phyloP scores from a whole-genome alignment of 2,113 vertebrate genomes.

The Turdus rufiventris region DNA sequence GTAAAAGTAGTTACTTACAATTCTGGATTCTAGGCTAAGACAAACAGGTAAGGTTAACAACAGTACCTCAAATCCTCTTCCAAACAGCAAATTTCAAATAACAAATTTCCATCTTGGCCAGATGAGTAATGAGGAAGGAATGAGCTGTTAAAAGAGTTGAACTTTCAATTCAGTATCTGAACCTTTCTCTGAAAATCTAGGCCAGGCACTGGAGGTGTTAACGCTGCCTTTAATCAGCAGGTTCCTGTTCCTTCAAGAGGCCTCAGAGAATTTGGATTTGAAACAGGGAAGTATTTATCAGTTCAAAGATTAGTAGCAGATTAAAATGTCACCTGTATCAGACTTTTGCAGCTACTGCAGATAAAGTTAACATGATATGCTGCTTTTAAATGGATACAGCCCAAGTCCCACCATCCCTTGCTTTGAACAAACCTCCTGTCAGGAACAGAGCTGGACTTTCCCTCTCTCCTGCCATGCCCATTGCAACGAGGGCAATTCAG shows the following conservation, averaged over 20 bases:
- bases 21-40: neutral
- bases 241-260: neutral
- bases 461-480: neutral
- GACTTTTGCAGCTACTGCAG: neutral
- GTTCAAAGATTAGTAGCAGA: neutral
- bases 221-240: neutral
- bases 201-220: neutral
- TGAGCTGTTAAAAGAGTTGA: neutral
- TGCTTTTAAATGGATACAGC: neutral
- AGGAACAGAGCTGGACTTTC: neutral
- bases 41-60: neutral
- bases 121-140: neutral
- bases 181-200: neutral
- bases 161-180: neutral
- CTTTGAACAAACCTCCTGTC: neutral
- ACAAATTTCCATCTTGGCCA: neutral
- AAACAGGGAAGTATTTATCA: neutral
- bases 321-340: neutral
- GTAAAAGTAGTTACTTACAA: neutral
- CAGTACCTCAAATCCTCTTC: neutral
- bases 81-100: neutral
- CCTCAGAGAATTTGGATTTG: neutral
- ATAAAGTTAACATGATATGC: neutral
- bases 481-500: neutral
- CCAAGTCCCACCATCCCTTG: neutral